Evolutionary conservation across 1,140 invertebrate genomes (phyloP), one percentile per base, ranked within the genome.

Genomic region (Drosophila mayri): DNA sequence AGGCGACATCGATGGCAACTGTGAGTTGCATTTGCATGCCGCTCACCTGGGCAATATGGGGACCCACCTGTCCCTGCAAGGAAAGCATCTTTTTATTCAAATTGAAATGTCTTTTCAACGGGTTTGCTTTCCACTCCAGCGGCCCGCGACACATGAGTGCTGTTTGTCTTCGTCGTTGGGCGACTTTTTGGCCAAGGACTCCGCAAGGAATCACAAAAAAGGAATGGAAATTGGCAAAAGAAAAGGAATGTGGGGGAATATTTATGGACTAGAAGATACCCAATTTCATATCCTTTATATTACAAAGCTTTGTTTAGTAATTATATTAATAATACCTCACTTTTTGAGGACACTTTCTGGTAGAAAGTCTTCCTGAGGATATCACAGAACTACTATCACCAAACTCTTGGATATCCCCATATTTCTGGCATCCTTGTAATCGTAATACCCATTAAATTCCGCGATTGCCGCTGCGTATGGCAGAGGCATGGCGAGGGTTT

Each of bases 21-120:
- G 46, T 37, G 57, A 41, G 35, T 18, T 54, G 73, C 55, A 88
- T 84, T 87, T 87, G 83, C 85, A 88, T 87, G 80, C 85, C 64
- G 72, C 72, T 57, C 72, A 76, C 41, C 73, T 58, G 46, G 14
- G 38, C n/a, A 22, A 47, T 28, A 49, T 16, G 20, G 38, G 7
- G 1, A 18, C 68, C 41, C 55, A 16, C 41, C 52, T 37, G 32
- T 43, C 18, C 43, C 32, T 18, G 41, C 6, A 18, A 22, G 40
- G 9, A 44, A 55, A 73, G 67, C 72, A 76, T 76, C 73, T 76
- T 78, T 78, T 66, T 65, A 90, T 76, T 85, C 85, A 90, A 90
- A 90, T 90, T 90, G 85, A 90, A 90, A 90, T 90, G 86, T 90
- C 85, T 90, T 85, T 90, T 90, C 85, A 88, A 88, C 84, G 84